phyloP scores from a whole-genome alignment of 2,113 vertebrate genomes.

The Cephalopterus ornatus region DNA sequence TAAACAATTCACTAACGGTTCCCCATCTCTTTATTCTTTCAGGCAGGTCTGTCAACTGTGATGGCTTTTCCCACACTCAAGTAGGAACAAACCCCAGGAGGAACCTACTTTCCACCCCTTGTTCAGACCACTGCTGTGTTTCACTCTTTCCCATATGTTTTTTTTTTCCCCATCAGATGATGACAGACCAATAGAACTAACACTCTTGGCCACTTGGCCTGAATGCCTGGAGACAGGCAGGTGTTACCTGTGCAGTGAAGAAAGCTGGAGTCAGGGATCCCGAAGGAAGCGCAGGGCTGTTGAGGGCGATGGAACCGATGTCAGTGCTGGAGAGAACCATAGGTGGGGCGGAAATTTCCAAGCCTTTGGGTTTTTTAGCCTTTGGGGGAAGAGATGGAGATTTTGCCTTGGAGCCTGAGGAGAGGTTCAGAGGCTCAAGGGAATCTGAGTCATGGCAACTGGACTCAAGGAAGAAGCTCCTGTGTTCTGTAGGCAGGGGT shows the following conservation, averaged over 20 bases:
- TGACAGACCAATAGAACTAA: neutral
- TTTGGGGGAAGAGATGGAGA: slow-evolving; percentile 86
- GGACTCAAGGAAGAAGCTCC: slow-evolving; percentile 79
- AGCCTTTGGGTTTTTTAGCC: slow-evolving; percentile 94
- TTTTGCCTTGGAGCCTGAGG: slow-evolving; percentile 87
- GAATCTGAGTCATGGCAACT: slow-evolving; percentile 80
- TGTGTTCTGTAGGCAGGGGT: slow-evolving; percentile 73
- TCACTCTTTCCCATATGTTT: neutral
- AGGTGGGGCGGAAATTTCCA: slow-evolving; percentile 89
- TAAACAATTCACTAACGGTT: neutral
- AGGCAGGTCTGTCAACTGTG: neutral
- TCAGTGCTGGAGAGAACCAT: slow-evolving; percentile 88
- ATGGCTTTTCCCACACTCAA: neutral
- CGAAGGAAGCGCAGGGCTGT: slow-evolving; percentile 90
- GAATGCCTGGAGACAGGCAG: neutral
- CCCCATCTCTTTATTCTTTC: neutral
- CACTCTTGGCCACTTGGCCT: neutral
- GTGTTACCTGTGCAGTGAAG: slow-evolving; percentile 91
- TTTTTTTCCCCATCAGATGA: neutral
- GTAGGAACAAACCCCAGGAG: neutral
- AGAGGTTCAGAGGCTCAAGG: slow-evolving; percentile 92
- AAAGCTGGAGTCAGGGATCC: slow-evolving; percentile 94
- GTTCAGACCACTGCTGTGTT: neutral
- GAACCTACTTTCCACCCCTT: neutral
- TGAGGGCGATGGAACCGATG: slow-evolving; percentile 92